Conservation (phyloP, 64 coral and sea anemone species). For the Anthopleura sola region DNA sequence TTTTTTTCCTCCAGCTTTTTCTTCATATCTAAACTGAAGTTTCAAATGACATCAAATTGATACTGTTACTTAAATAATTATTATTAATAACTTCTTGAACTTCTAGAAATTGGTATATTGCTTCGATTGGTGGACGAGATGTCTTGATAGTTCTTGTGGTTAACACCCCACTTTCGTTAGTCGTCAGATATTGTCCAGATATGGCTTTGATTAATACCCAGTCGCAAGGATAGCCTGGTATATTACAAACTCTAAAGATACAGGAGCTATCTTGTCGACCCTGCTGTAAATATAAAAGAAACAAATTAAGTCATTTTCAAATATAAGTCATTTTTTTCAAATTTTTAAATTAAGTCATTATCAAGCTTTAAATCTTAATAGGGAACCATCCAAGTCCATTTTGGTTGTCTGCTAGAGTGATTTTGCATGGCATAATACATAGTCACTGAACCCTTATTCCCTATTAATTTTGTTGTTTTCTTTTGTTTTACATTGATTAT, state of each 20-base stretch:
- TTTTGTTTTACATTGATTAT: no score
- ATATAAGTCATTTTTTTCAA: neutral
- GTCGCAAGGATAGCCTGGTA: neutral
- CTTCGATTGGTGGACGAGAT: neutral
- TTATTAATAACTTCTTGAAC: neutral
- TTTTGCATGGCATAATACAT: no score
- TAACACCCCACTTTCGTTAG: neutral
- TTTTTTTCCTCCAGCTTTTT: no score
- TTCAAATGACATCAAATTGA: neutral
- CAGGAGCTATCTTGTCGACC: neutral
- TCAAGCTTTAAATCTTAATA: no score
- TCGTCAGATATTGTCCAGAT: neutral
- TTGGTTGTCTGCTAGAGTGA: no score
- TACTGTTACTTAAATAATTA: neutral
- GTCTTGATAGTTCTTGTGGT: neutral
- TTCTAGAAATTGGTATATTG: neutral
- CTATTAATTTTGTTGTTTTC: no score
- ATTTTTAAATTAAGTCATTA: no score
- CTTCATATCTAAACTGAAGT: neutral
- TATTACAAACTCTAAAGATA: neutral
- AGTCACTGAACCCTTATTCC: no score
- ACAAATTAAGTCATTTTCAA: neutral
- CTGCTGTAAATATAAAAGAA: neutral
- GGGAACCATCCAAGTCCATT: no score
- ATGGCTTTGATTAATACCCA: neutral